phyloP scores from a whole-genome alignment of 2,797 vertebrate genomes.

The Helarctos malayanus region DNA sequence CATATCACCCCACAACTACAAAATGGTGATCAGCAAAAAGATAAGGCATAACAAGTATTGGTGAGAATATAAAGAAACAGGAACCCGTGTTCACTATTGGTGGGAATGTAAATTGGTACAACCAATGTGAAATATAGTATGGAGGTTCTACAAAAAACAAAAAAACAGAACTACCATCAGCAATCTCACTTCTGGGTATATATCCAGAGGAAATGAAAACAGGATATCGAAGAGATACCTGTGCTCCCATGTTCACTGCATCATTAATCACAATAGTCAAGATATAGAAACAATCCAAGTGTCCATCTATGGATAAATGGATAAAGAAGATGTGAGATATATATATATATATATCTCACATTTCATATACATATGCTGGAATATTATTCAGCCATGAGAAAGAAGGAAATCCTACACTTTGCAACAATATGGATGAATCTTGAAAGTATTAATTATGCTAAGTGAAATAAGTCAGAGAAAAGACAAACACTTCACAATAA shows the following conservation, averaged over 20 bases:
- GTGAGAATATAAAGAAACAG: not conserved
- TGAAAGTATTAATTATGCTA: not conserved
- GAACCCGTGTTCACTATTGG: not conserved
- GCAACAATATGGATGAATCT: not conserved
- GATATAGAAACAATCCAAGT: not conserved
- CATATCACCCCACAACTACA: not conserved
- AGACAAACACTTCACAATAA: not conserved
- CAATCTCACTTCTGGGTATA: not conserved
- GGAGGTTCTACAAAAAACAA: not conserved
- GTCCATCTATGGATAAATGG: not conserved
- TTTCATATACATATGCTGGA: not conserved
- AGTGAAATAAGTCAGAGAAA: not conserved
- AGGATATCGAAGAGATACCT: not conserved
- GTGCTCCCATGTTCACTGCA: not conserved
- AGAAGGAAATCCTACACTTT: not conserved
- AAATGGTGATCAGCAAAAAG: not conserved
- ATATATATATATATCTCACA: too few species aligned
- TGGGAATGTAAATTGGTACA: not conserved
- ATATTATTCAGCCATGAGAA: not conserved
- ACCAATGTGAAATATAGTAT: not conserved
- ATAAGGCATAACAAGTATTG: not conserved
- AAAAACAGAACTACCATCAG: not conserved
- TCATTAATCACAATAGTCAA: not conserved
- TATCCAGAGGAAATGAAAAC: not conserved
- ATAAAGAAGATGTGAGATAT: too few species aligned